phyloP scores from a whole-genome alignment of 2,797 vertebrate species.

The Gymnodraco acuticeps region DNA sequence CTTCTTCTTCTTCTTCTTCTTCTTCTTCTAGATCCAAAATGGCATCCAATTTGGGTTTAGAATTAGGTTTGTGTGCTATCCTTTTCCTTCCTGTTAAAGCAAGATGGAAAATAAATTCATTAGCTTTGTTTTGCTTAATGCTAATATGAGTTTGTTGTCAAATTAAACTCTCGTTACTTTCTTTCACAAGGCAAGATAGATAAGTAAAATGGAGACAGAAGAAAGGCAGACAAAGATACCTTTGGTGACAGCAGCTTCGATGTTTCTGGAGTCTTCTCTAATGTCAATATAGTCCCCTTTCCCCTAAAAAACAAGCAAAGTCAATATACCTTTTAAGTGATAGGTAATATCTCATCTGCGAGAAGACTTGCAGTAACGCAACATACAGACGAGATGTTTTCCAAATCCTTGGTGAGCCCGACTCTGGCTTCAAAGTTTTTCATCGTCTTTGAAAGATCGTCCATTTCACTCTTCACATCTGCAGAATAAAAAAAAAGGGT shows the following conservation, averaged over 20 bases:
- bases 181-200: not conserved
- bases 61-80: constrained; percentile 92
- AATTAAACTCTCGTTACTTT: constrained; percentile 21
- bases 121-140: not conserved
- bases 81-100: constrained; percentile 85
- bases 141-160: not conserved
- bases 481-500: constrained; percentile 47
- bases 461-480: constrained; percentile 92
- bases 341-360: not conserved
- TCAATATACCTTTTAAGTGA: constrained; percentile 24
- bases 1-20: constrained; percentile 56
- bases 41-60: constrained; percentile 89
- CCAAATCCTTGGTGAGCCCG: constrained; percentile 90
- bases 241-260: constrained; percentile 82
- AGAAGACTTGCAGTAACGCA: not conserved
- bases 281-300: constrained; percentile 92
- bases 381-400: constrained; percentile 89
- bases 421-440: constrained; percentile 93
- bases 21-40: constrained; percentile 65
- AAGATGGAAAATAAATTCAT: not conserved
- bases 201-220: constrained; percentile 23
- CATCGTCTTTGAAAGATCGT: constrained; percentile 90
- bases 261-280: constrained; percentile 89
- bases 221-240: constrained; percentile 79
- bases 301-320: constrained; percentile 80